Percentiles rank a stretch among this genome's conserved stretches.
phyloP scores from a whole-genome alignment of 2,888 invertebrate genomes.

The Corbicula japonica region DNA sequence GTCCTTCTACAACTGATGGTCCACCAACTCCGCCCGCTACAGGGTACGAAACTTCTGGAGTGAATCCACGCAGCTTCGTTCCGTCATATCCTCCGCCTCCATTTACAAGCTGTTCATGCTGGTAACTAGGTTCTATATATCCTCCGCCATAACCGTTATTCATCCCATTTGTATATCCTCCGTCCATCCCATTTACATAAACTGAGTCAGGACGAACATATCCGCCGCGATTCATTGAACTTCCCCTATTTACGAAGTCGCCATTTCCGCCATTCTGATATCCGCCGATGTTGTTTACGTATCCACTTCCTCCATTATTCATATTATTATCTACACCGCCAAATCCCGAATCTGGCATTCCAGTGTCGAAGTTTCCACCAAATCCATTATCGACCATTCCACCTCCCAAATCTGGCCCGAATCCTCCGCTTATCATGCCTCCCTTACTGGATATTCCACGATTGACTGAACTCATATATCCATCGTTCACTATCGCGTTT shows the following conservation, averaged over 20 bases:
- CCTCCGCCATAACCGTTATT: conserved; percentile 3
- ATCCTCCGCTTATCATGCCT: not conserved
- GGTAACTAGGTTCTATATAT: not conserved
- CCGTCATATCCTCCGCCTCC: conserved; percentile 32
- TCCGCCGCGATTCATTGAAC: too few species aligned
- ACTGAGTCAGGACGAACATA: too few species aligned
- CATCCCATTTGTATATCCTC: too few species aligned
- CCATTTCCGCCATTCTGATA: not conserved
- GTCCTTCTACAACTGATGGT: conserved; percentile 11
- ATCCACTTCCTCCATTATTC: conserved; percentile 6
- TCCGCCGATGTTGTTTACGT: not conserved
- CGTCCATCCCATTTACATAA: too few species aligned
- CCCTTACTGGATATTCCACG: not conserved
- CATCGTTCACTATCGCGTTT: too few species aligned
- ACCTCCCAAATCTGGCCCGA: not conserved
- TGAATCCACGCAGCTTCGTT: conserved; percentile 28
- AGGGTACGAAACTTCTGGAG: not conserved
- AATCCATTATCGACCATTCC: conserved; percentile 14
- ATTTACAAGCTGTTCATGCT: not conserved
- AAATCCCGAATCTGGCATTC: conserved; percentile 11
- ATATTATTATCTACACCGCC: not conserved
- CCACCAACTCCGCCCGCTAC: conserved; percentile 11
- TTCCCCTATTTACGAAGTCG: too few species aligned
- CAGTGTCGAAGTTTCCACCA: not conserved
- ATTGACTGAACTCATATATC: too few species aligned